Evolutionary conservation across 1,140 invertebrate genomes (phyloP).

Genomic region (Camponotus floridanus): DNA sequence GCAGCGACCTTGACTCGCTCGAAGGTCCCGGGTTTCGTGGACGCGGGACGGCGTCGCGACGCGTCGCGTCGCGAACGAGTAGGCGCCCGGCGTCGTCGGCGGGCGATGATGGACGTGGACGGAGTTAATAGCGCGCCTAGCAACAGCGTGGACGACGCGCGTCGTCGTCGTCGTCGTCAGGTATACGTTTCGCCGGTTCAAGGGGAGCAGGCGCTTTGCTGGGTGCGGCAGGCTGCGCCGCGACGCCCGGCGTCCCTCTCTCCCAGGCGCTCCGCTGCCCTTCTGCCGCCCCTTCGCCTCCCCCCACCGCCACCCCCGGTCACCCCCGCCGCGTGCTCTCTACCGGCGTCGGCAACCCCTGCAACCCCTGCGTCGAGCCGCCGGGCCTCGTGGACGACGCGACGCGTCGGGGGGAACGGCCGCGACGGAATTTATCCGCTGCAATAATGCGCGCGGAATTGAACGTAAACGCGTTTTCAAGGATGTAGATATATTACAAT

Average conservation of each 20-base stretch:
- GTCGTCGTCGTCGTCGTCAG: constrained; percentile 67
- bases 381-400: constrained; percentile 34
- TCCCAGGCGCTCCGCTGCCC: constrained; percentile 26
- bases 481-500: no score
- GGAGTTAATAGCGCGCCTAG: constrained; percentile 73
- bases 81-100: constrained; percentile 15
- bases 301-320: neutral
- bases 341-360: constrained; percentile 39
- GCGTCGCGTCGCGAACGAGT: constrained; percentile 7
- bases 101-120: constrained; percentile 61
- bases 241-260: constrained; percentile 78
- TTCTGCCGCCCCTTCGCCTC: neutral
- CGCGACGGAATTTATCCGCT: constrained; percentile 44
- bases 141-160: constrained; percentile 76
- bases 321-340: neutral
- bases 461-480: neutral
- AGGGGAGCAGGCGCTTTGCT: constrained; percentile 81
- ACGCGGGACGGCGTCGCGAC: constrained; percentile 30
- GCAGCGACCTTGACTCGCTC: constrained; percentile 61
- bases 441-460: constrained; percentile 37
- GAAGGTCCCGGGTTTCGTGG: constrained; percentile 10
- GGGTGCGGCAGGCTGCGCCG: constrained; percentile 83
- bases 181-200: constrained; percentile 73
- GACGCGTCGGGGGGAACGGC: constrained; percentile 56
- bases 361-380: constrained; percentile 49